Evolutionary conservation across 2,797 vertebrate species (phyloP).

Genomic region (Muscicapa striata): DNA sequence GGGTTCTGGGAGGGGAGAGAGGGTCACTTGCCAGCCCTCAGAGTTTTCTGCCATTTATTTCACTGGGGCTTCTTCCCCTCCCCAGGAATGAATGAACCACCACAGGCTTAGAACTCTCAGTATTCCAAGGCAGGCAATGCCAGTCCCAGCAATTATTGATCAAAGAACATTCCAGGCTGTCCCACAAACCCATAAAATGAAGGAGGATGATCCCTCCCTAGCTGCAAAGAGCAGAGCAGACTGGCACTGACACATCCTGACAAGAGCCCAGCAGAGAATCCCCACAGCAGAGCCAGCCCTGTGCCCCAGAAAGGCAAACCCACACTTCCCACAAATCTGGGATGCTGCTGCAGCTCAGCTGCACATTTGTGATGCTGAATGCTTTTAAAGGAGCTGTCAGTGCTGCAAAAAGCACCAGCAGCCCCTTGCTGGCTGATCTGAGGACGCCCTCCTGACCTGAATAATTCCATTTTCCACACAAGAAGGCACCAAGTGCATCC

Average conservation of each 20-base stretch:
- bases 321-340: neutral
- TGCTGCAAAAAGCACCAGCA: neutral
- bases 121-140: neutral
- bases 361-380: neutral
- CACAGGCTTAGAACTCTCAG: neutral
- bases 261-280: neutral
- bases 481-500: neutral
- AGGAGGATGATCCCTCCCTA: neutral
- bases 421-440: neutral
- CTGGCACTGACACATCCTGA: neutral
- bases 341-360: neutral
- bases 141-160: neutral
- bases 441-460: accelerated
- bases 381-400: neutral
- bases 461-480: neutral
- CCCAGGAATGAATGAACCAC: neutral
- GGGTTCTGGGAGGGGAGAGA: neutral
- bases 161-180: neutral
- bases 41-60: neutral
- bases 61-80: neutral
- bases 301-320: neutral
- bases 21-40: neutral
- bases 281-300: neutral
- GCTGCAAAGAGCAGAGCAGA: neutral
- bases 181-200: neutral